Percentiles rank a stretch among this genome's conserved stretches.
Conservation (phyloP, 2,113 vertebrate genomes). For the Chrysochloris asiatica region DNA sequence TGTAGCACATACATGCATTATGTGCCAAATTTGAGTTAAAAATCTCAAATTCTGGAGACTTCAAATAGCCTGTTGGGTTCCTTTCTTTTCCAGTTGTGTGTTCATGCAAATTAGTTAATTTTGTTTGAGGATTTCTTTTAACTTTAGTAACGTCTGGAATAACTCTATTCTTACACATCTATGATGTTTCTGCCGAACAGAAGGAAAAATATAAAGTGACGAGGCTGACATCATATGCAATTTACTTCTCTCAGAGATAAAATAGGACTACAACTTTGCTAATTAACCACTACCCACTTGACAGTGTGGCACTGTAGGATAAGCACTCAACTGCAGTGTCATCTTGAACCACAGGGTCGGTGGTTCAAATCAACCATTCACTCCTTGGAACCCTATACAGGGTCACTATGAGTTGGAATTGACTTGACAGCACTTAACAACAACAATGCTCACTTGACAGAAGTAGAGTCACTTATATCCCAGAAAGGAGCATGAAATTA, state of each 20-base stretch:
- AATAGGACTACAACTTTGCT: slow-evolving; percentile 45
- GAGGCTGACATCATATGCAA: slow-evolving; percentile 20
- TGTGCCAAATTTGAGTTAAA: slow-evolving; percentile 33
- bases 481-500: slow-evolving; percentile 15
- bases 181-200: slow-evolving; percentile 15
- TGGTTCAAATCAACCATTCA: too few relatives aligned
- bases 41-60: slow-evolving; percentile 39
- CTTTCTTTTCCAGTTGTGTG: not conserved
- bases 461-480: slow-evolving; percentile 6
- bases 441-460: too few relatives aligned
- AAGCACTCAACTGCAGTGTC: too few relatives aligned
- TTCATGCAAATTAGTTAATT: slow-evolving; percentile 12
- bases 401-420: too few relatives aligned
- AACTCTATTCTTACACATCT: slow-evolving; percentile 12
- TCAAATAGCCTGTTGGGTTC: not conserved
- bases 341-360: too few relatives aligned
- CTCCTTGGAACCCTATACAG: too few relatives aligned
- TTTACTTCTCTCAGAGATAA: slow-evolving; percentile 43
- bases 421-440: too few relatives aligned
- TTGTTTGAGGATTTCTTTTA: not conserved
- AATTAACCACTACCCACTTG: slow-evolving; percentile 31
- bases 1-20: not conserved
- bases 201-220: slow-evolving; percentile 56
- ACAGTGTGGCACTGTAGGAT: too few relatives aligned
- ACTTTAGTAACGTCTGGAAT: slow-evolving; percentile 18